Conservation (phyloP, 2,797 vertebrate genomes). For the Diceros bicornis region DNA sequence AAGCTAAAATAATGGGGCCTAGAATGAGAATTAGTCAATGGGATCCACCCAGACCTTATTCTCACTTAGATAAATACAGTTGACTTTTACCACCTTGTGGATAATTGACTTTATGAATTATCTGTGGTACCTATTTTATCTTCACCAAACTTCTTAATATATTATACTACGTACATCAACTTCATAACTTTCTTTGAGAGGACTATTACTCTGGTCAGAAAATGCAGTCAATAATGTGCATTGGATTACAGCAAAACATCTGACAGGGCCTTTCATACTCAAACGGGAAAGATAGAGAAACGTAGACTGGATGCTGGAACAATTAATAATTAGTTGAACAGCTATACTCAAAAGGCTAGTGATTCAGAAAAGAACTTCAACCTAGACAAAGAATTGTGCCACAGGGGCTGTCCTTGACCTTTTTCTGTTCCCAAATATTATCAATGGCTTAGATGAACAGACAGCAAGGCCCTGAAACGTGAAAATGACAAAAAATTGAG, state of each 20-base stretch:
- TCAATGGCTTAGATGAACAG: background rate
- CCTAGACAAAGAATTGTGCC: background rate
- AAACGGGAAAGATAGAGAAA: background rate
- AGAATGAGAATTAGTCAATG: constrained; percentile 45
- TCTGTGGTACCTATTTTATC: background rate
- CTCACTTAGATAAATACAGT: background rate
- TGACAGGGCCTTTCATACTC: background rate
- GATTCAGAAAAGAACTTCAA: constrained; percentile 42
- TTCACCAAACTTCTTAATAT: constrained; percentile 28
- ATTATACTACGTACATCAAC: background rate
- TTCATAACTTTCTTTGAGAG: constrained; percentile 25
- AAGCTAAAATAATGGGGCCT: constrained; percentile 6
- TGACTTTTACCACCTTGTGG: background rate
- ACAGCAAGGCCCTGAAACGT: background rate
- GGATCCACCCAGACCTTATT: background rate
- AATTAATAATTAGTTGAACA: background rate
- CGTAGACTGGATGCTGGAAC: background rate
- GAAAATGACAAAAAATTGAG: constrained; percentile 29
- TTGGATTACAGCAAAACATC: background rate
- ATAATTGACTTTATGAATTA: constrained; percentile 7
- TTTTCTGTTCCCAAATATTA: constrained; percentile 30
- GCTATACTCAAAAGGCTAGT: background rate
- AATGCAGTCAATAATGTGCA: background rate
- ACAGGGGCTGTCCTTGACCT: background rate
- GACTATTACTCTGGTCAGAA: background rate